Base-by-base conservation (phyloP, 2,113 vertebrate species). In the Myocastor coypus region DNA sequence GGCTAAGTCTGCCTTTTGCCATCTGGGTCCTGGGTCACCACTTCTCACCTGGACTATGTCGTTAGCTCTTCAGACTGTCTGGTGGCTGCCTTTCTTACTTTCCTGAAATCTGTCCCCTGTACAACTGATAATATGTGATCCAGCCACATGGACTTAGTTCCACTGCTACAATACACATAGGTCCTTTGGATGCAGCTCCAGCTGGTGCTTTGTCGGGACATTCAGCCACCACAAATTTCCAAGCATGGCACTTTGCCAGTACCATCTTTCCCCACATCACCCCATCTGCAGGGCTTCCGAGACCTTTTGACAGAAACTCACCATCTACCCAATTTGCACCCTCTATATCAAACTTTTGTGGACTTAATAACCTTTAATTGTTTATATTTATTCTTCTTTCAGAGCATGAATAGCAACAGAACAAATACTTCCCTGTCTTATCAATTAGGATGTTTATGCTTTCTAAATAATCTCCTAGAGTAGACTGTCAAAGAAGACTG, bases 1-100 rank as follows among this genome's bases (percentile, higher is more conserved):
- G 22, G 32, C 0, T 57, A 7, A 0, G 0, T 37, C 61, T 86
- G 69, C 0, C 1, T 12, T 4, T 68, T 7, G 9, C 37, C 4
- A 3, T 84, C 40, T 34, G 12, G 32, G 13, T 19, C 13, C 3
- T 1, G 13, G 1, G 22, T 34, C 59, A 17, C 34, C 19, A 20
- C 64, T 11, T 37, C 20, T 90, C 4, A 50, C 5, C n/a, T 57
- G 40, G 10, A 59, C 11, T 30, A 8, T 8, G 10, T n/a, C 37
- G 63, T 0, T 6, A 11, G 10, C 16, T 24, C n/a, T 73, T 26
- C 5, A 30, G 22, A 19, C 7, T 4, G 7, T 50, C 32, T 80
- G 16, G 6, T 2, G 16, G 3, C 40, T 89, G 40, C 63, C 46
- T 91, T 87, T 24, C 37, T 61, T 87, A 1, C 22, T 71, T 17